Evolutionary conservation across 2,113 vertebrate genomes (phyloP), one percentile per base, ranked within the genome.

Genomic region (Muscicapa adusta): DNA sequence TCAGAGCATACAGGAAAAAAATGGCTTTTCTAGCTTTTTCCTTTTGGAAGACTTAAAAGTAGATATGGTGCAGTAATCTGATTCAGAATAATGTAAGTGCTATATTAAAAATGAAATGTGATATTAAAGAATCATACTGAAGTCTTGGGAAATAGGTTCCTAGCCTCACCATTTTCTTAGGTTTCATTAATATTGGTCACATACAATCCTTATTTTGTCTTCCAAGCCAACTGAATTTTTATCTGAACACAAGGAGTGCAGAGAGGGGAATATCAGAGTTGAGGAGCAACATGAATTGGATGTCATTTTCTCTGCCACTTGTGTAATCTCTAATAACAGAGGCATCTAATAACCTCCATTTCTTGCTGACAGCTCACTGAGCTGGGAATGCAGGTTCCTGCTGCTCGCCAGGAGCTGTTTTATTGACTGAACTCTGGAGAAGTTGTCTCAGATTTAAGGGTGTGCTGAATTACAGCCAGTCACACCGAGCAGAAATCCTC

Each of bases 291-390:
- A 5, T 77, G 80, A 96, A 77, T 77, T 71, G 81, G 68, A 57
- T 89, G 80, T 96, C 34, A 81, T 89, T 91, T 92, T 89, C 96
- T 77, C 56, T 77, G 51, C 68, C 38, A 71, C 80, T 84, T 81
- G 76, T 5, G 7, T 89, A 88, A 91, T 89, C 89, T 88, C 47
- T 92, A 91, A 84, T 94, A 93, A 91, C 72, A 91, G 76, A 81
- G 73, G 56, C 12, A 1, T 73, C 80, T 80, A 77, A 91, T 89
- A 92, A 81, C 38, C 73, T 80, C 16, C 51, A 19, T 92, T 92
- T 77, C 76, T 86, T 66, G 2, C 84, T 92, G 89, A 89, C 91
- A 80, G 89, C 86, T 94, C 56, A 4, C 63, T 62, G 68, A 77
- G 76, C 84, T 47, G 72, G 60, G 47, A 62, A 22, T 1, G 5